Evolutionary conservation across 2,888 invertebrate species (phyloP), one percentile per base, ranked within the genome.

Genomic region (Thumatha senex): DNA sequence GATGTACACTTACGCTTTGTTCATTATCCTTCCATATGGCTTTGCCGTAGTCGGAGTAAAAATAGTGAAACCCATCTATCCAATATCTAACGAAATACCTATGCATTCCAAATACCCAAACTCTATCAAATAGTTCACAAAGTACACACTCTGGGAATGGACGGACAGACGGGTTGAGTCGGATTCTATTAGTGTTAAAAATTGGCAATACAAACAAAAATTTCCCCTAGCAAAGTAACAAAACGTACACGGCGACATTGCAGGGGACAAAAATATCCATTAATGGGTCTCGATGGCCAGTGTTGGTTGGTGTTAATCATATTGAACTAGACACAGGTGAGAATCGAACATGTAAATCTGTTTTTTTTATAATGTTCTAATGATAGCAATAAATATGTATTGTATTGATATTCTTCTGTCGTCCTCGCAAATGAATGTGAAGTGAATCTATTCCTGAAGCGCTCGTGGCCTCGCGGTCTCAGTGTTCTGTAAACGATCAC

Each of bases 131-230:
- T 56, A 34, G 46, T 40, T 14, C 29, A 40, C 35, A 53, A 48
- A 46, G 15, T 38, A 45, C 18, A 48, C 52, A 53, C 38, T 46
- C 45, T 45, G 29, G 29, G 14, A 12, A 34, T 29, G 41, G 46
- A 47, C 52, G 53, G 52, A 43, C 46, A 43, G 54, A 48, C 54
- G 51, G 45, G 38, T 41, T 48, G 50, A 49, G 57, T 57, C 63
- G 55, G 64, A 72, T 74, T 70, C 72, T 75, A 79, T 79, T 78
- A 80, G 74, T 67, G 63, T 66, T 64, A 65, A 76, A 79, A 77
- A 77, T 77, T 70, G 71, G 60, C 70, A 76, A 74, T 43, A 72
- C 71, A 71, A 78, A 74, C 69, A 80, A 81, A 78, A 72, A 55
- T 63, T 48, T 60, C 51, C 63, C 63, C 58, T 35, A 13, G 51